Evolutionary conservation across 1,140 invertebrate species (phyloP).

Genomic region (Drosophila mauritiana): DNA sequence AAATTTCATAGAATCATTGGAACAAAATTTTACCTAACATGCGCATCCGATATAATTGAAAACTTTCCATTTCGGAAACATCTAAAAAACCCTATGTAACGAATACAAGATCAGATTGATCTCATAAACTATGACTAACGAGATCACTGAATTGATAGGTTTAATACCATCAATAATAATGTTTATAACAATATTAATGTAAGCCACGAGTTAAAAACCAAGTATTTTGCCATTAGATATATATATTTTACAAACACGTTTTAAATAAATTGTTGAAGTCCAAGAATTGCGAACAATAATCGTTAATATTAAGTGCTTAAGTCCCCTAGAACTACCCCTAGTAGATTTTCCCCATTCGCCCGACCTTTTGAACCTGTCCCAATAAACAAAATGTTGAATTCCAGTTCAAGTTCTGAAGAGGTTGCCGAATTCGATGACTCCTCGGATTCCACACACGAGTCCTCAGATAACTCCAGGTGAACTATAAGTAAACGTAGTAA

Average conservation of each 20-base stretch:
- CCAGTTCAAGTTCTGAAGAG: constrained; percentile 31
- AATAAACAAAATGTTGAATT: constrained; percentile 29
- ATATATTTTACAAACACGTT: neutral
- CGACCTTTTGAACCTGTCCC: neutral
- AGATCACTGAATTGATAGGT: neutral
- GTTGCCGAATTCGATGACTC: constrained; percentile 8
- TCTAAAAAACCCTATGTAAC: neutral
- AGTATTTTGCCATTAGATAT: neutral
- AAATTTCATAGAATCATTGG: neutral
- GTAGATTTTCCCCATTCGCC: neutral
- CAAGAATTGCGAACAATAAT: neutral
- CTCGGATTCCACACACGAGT: constrained; percentile 9
- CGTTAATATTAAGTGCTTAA: neutral
- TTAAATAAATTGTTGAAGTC: neutral
- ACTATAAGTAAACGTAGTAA: constrained; percentile 10
- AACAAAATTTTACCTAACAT: neutral
- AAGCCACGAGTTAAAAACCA: neutral
- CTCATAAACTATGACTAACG: neutral
- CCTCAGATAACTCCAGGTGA: constrained; percentile 52
- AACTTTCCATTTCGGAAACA: neutral
- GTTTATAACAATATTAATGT: neutral
- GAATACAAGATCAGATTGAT: no score
- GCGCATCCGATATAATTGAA: neutral
- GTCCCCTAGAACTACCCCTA: neutral
- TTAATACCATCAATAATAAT: neutral